These are phyloP conservation scores for Ictidomys tridecemlineatus DNA, from an alignment of 2,113 vertebrate species.

Conservation along the genomic window DNA sequence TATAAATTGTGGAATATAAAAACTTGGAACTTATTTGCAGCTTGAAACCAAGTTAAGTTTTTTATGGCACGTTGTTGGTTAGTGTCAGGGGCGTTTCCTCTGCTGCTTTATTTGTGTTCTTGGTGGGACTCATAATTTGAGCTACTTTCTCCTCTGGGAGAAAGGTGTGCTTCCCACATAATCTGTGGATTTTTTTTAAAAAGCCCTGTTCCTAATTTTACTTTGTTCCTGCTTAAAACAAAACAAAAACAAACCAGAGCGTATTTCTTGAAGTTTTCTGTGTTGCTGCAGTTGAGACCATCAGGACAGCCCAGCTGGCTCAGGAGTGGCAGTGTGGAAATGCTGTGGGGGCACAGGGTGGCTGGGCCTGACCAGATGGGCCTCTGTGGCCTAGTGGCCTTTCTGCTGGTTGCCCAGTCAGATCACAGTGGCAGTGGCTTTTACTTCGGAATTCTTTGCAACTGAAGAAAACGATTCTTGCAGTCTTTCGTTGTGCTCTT, in stretches of 20 bases:
- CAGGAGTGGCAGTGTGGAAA: neutral
- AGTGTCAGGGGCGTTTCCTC: neutral
- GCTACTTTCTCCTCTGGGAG: neutral
- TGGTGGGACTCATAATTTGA: neutral
- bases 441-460: neutral
- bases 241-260: neutral
- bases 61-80: neutral
- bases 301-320: neutral
- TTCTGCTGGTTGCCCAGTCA: neutral
- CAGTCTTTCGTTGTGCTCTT: neutral
- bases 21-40: slow-evolving; percentile 39
- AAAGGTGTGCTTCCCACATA: neutral
- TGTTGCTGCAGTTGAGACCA: neutral
- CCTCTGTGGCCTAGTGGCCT: neutral
- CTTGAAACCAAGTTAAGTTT: neutral
- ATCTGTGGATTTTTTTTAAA: neutral
- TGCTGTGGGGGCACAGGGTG: neutral
- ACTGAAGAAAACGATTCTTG: neutral
- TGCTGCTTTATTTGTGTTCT: neutral
- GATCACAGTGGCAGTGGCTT: neutral
- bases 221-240: neutral
- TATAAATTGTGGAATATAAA: slow-evolving; percentile 60
- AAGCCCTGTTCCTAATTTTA: neutral
- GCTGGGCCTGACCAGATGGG: neutral
- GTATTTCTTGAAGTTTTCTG: neutral